A percentile compares a stretch with the other conserved stretches of the same genome.
Conservation (phyloP, 2,113 vertebrate species). For the Halcyon senegalensis region DNA sequence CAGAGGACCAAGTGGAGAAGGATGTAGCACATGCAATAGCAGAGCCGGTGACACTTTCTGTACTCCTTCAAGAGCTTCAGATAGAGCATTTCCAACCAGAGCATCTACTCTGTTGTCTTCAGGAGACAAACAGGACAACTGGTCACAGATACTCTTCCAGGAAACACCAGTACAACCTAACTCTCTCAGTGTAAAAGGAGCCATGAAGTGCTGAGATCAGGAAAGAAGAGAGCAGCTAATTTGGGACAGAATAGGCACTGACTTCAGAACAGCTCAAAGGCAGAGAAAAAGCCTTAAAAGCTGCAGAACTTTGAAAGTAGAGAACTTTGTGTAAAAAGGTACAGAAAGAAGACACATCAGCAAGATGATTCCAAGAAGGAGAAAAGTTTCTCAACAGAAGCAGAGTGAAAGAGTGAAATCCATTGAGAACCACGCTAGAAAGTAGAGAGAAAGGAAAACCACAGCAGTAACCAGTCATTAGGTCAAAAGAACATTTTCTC, state of each 20-base stretch:
- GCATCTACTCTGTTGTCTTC: background rate
- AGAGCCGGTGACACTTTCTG: fast-evolving
- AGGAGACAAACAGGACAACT: background rate
- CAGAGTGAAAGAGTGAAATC: background rate
- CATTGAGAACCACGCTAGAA: background rate
- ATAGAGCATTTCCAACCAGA: background rate
- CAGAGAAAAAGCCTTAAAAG: background rate
- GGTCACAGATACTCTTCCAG: background rate
- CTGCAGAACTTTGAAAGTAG: background rate
- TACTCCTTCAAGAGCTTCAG: background rate
- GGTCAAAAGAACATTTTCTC: background rate
- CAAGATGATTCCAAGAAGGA: background rate
- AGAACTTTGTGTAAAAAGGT: background rate
- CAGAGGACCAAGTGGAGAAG: background rate
- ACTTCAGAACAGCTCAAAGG: background rate
- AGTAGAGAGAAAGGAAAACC: background rate
- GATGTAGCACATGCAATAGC: background rate
- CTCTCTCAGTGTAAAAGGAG: background rate
- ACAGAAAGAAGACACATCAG: background rate
- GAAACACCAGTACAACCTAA: background rate
- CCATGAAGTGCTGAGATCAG: background rate
- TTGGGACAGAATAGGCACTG: background rate
- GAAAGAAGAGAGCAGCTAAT: background rate
- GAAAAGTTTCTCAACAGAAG: background rate
- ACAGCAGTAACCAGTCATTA: background rate